phyloP scores from a whole-genome alignment of 2,113 vertebrate species.

The Varanus salvator region DNA sequence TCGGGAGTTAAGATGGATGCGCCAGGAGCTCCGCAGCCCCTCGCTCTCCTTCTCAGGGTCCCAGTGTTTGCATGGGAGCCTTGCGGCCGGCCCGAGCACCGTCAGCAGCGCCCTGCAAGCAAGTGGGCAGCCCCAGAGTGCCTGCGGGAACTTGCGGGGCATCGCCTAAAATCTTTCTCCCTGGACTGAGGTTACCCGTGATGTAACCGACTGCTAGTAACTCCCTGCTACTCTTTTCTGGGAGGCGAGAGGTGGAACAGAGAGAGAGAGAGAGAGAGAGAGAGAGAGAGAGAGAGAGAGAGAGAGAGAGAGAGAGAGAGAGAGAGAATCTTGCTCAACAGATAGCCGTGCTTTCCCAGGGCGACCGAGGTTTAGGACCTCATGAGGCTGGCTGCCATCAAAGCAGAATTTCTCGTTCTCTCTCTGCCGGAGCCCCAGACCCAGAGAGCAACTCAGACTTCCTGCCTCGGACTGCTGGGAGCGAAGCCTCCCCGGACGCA shows the following conservation, averaged over 20 bases:
- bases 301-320: not conserved
- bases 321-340: not conserved
- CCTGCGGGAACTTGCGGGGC: not conserved
- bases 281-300: not conserved
- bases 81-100: no score
- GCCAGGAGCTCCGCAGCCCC: not conserved
- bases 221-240: rapidly evolving
- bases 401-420: not conserved
- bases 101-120: no score
- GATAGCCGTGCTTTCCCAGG: conserved; percentile 1
- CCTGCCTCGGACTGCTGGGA: not conserved
- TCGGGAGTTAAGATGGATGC: conserved; percentile 5
- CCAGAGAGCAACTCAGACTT: not conserved
- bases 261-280: not conserved
- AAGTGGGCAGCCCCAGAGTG: not conserved
- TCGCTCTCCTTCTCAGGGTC: no score
- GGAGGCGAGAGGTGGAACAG: not conserved
- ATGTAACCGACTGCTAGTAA: not conserved
- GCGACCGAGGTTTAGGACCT: conserved; percentile 27
- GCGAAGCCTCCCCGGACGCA: not conserved
- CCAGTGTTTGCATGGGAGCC: not conserved
- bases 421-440: not conserved
- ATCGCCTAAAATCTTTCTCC: no score
- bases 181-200: not conserved
- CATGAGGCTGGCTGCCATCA: conserved; percentile 16